phyloP scores from a whole-genome alignment of 2,113 vertebrate species.

The Ptilonorhynchus violaceus region DNA sequence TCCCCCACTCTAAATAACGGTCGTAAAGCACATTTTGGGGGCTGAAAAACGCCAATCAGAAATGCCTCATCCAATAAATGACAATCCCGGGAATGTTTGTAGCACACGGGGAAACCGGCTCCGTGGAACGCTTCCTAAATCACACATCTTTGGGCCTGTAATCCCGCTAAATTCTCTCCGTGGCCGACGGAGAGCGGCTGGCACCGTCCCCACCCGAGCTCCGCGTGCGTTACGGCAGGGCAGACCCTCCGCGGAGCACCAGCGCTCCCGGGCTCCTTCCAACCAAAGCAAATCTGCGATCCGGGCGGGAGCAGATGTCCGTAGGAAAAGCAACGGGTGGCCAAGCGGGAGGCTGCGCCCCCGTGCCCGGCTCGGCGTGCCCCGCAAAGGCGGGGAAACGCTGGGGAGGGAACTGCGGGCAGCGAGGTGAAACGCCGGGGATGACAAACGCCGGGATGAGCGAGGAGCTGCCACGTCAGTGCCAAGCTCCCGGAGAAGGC shows the following conservation, averaged over 20 bases:
- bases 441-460: constrained; percentile 5
- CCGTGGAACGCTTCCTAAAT: not conserved
- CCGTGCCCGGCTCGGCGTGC: not conserved
- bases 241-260: not conserved
- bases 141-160: not conserved
- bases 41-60: not conserved
- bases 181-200: not conserved
- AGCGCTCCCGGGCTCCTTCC: not conserved
- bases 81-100: not conserved
- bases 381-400: not conserved
- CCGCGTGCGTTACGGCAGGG: not conserved
- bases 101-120: not conserved
- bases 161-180: not conserved
- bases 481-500: not conserved
- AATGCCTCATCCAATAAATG: not conserved
- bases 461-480: not conserved
- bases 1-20: not conserved
- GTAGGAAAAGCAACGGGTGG: not conserved
- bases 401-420: constrained; percentile 36
- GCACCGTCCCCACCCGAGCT: not conserved
- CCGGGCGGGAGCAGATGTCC: not conserved
- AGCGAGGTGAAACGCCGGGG: constrained; percentile 14
- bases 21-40: not conserved
- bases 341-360: not conserved
- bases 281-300: constrained; percentile 26